Base-by-base conservation (phyloP, 2,797 vertebrate genomes). In the Pyrocephalus nanus region DNA sequence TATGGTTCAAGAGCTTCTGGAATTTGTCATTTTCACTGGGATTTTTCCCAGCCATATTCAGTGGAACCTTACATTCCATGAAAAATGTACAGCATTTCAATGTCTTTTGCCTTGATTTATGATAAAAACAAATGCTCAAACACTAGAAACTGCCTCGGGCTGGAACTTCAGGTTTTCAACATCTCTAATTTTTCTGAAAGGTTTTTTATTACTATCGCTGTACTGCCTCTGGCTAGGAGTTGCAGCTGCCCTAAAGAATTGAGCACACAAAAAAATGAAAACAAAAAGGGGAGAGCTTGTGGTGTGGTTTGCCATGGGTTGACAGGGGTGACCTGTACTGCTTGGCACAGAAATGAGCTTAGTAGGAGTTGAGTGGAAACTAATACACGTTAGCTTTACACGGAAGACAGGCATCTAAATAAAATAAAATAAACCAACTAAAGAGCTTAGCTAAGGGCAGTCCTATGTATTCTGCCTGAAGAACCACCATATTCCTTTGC, bases 101-200 rank as follows among this genome's bases (percentile, higher is more conserved):
- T 75, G 40, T 75, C n/a, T 87, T 92, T 91, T 69, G 23, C 66
- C 72, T 87, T 86, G 57, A 48, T 96, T 88, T 71, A 45, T 45
- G 93, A 78, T 75, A 75, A 93, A 95, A 93, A 72, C n/a, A 81
- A 75, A 65, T 82, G 60, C 19, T 77, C 23, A 58, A 88, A 90
- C 69, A 72, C 47, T 89, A 80, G 66, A 86, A 94, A 72, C 79
- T 61, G 86, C 91, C 82, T 80, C 36, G 47, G 85, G 89, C 79
- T 51, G 40, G 16, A 86, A 81, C 43, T 81, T 92, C 38, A 57
- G n/a, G 47, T 83, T 93, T 87, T 86, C 55, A 62, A 32, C 4
- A 2, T 50, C 40, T 51, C 42, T 91, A 34, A 54, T 88, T 89
- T 93, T 94, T 85, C 27, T 77, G 55, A 83, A 95, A 43, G 72